A percentile compares a stretch with the other conserved stretches of the same genome.
Evolutionary conservation across 2,888 invertebrate species (phyloP).

Genomic region (Epirrita christyi): DNA sequence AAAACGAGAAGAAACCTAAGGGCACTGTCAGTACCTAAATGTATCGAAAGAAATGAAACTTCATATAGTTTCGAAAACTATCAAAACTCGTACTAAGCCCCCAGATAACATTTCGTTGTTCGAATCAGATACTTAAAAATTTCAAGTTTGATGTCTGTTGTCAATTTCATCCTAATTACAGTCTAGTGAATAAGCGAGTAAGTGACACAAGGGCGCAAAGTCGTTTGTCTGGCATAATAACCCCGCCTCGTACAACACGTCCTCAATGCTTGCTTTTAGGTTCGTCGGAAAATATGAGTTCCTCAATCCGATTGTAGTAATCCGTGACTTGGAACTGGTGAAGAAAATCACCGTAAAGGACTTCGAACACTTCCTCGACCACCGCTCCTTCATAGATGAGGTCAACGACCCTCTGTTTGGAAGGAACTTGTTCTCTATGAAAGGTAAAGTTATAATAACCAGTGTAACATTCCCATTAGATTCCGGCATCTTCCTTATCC

Average conservation of each 20-base stretch:
- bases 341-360: slow-evolving; percentile 80
- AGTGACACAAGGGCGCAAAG: background rate
- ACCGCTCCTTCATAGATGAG: slow-evolving; percentile 59
- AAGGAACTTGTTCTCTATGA: slow-evolving; percentile 72
- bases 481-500: background rate
- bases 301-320: slow-evolving; percentile 19
- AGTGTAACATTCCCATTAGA: background rate
- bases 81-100: no score
- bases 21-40: no score
- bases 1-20: no score
- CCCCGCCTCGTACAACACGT: background rate
- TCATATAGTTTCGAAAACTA: no score
- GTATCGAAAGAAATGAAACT: no score
- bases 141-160: no score
- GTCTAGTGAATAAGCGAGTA: no score
- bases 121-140: no score
- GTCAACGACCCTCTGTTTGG: slow-evolving; percentile 74
- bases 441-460: slow-evolving; percentile 52
- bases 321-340: slow-evolving; percentile 64
- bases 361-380: slow-evolving; percentile 82
- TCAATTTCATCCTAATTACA: no score
- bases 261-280: slow-evolving; percentile 1
- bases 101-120: no score
- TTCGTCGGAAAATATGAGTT: slow-evolving; percentile 32
- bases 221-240: background rate